These are phyloP conservation scores for Euzetes globulus DNA, from an alignment of 2,888 invertebrate species.

Conservation along the genomic window DNA sequence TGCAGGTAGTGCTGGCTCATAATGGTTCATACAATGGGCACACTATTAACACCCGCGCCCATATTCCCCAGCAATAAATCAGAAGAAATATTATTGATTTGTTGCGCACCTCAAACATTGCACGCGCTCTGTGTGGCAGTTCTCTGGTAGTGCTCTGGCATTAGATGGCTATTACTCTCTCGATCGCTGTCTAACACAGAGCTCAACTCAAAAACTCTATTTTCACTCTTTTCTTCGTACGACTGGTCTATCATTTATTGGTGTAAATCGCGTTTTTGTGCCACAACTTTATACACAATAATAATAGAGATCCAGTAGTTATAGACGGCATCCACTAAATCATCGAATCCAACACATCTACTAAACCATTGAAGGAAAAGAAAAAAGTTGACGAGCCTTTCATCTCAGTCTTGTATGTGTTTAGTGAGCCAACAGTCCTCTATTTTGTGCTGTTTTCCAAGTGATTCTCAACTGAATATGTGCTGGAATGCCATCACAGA, in stretches of 20 bases:
- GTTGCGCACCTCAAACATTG: conserved; percentile 28
- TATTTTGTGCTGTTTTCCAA: too few relatives aligned
- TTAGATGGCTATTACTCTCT: neutral
- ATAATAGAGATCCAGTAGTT: neutral
- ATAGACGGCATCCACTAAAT: neutral
- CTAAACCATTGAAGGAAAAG: neutral
- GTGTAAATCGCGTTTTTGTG: conserved; percentile 1
- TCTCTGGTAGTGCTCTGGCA: neutral
- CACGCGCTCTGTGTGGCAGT: conserved; percentile 12
- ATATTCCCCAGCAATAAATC: conserved; percentile 25
- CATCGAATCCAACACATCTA: neutral
- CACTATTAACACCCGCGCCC: conserved; percentile 28
- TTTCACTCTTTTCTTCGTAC: neutral
- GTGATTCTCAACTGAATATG: neutral
- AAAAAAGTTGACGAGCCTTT: neutral
- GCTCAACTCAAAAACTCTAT: neutral
- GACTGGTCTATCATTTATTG: conserved; percentile 5
- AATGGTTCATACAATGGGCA: too few relatives aligned
- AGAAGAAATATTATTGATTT: conserved; percentile 26
- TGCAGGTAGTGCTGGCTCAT: conserved; percentile 12
- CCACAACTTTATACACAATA: neutral
- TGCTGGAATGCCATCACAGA: neutral
- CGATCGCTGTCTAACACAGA: neutral
- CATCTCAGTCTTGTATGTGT: neutral
- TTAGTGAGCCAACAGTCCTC: too few relatives aligned